Base-by-base conservation (phyloP, 1,140 invertebrate genomes). In the Plutomurus gul region DNA sequence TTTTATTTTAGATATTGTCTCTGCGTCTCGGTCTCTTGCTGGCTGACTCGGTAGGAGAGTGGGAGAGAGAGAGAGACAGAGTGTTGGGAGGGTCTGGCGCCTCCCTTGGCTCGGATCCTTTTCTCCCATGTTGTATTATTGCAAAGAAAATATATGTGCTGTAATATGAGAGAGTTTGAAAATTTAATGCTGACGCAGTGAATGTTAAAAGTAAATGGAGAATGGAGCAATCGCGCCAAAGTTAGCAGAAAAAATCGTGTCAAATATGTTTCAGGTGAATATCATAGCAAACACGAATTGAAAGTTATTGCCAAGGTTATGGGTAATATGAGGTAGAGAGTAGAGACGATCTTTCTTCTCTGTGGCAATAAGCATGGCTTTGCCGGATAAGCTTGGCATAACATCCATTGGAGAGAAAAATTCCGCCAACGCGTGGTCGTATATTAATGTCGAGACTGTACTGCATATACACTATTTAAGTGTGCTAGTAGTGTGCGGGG, bases 261-360 rank as follows among this genome's bases (percentile, higher is more conserved):
- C 56, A 65, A 65, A 65, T 65, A 30, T 36, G 27, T 33, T 51
- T 27, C 25, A 65, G 56, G 56, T 65, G 56, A 65, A 65, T 65
- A 65, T 65, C 27, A 65, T 27, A 25, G 56, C 25, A 33, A 30
- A 65, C 56, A 65, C 25, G 56, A 27, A 16, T 65, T 25, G 25
- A 65, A 65, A 30, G 56, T 65, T 65, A 65, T 65, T 16, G 27
- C 30, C 13, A 65, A 65, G 47, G 56, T 65, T 65, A 65, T 65
- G 56, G 56, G 56, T 65, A 27, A 65, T 65, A 65, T 65, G 56
- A 65, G 56, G 56, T 65, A 27, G 27, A n/a, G n/a, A 33, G 56
- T 65, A 33, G 27, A 27, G 8, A n/a, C n/a, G n/a, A 1, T 3
- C 39, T 10, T 43, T n/a, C 39, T 13, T 13, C 2, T 13, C 39